These are phyloP conservation scores for Steinernema scapterisci DNA, from an alignment of 2,888 invertebrate species.

Conservation along the genomic window DNA sequence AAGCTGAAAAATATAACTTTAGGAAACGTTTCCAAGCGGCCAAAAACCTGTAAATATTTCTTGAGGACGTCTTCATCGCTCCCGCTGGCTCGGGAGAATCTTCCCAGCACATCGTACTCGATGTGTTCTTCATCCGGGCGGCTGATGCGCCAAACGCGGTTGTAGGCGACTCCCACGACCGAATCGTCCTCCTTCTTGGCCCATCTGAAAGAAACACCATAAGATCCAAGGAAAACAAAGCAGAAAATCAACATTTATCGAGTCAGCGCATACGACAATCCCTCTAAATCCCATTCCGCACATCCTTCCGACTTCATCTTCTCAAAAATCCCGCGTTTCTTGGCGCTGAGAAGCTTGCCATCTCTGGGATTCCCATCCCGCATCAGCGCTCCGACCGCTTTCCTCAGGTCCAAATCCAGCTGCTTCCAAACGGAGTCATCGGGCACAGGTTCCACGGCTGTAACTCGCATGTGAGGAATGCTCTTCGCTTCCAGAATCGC, in stretches of 20 bases:
- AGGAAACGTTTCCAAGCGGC: neutral
- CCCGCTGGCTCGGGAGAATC: conserved; percentile 35
- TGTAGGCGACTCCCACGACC: conserved; percentile 44
- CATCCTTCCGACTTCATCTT: conserved; percentile 9
- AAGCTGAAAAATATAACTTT: conserved; percentile 40
- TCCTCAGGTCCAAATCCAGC: conserved; percentile 1
- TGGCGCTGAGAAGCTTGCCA: neutral
- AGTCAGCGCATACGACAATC: neutral
- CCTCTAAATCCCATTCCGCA: conserved; percentile 2
- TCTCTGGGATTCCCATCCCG: neutral
- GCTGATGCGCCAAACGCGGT: conserved; percentile 46
- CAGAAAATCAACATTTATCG: neutral
- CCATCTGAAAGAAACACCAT: conserved; percentile 36
- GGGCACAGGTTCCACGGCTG: neutral
- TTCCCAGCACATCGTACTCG: conserved; percentile 41
- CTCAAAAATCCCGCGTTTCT: neutral
- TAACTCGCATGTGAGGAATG: neutral
- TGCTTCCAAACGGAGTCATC: conserved; percentile 11
- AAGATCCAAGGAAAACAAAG: too few species aligned
- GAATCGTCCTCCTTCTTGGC: conserved; percentile 32
- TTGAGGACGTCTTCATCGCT: conserved; percentile 24
- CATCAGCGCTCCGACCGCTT: neutral
- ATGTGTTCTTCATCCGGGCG: conserved; percentile 39
- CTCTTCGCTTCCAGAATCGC: neutral
- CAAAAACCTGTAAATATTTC: conserved; percentile 39